These are phyloP conservation scores for Ibycter americanus DNA, from an alignment of 2,797 vertebrate species.

Conservation along the genomic window DNA sequence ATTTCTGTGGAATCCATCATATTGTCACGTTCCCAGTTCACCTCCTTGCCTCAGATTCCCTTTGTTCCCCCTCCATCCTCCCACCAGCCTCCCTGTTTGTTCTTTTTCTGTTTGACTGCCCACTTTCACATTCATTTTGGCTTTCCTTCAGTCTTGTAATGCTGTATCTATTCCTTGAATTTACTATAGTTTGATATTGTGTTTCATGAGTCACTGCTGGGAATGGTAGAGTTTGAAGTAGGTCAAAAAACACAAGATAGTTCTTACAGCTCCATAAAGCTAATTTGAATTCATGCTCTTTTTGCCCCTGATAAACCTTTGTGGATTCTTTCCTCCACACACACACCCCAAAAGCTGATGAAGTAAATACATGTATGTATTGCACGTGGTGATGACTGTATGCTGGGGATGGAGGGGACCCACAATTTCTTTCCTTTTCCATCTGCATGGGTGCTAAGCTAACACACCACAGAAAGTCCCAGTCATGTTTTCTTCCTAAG, in stretches of 20 bases:
- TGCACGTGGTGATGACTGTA: not conserved
- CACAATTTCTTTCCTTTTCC: not conserved
- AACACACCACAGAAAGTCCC: not conserved
- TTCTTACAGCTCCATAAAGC: not conserved
- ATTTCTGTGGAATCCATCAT: not conserved
- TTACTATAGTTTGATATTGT: conserved; percentile 31
- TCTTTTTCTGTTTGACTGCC: conserved; percentile 23
- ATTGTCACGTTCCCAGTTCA: not conserved
- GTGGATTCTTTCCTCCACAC: not conserved
- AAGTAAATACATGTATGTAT: not conserved
- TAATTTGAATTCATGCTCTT: not conserved
- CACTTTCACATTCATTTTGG: not conserved
- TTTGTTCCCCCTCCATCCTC: not conserved
- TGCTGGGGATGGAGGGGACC: not conserved
- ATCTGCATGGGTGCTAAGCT: not conserved
- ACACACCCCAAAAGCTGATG: fast-evolving
- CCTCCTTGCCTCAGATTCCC: conserved; percentile 26
- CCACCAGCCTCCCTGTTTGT: conserved; percentile 5
- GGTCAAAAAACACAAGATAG: not conserved
- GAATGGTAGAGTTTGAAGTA: not conserved
- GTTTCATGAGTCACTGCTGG: conserved; percentile 27
- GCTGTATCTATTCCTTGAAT: conserved; percentile 4
- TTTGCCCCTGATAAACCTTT: not conserved
- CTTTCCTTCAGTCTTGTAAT: conserved; percentile 6
- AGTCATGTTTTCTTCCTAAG: not conserved